Percentiles rank a stretch among this genome's conserved stretches.
Conservation (phyloP, 2,113 vertebrate genomes). For the Zosterops japonicus region DNA sequence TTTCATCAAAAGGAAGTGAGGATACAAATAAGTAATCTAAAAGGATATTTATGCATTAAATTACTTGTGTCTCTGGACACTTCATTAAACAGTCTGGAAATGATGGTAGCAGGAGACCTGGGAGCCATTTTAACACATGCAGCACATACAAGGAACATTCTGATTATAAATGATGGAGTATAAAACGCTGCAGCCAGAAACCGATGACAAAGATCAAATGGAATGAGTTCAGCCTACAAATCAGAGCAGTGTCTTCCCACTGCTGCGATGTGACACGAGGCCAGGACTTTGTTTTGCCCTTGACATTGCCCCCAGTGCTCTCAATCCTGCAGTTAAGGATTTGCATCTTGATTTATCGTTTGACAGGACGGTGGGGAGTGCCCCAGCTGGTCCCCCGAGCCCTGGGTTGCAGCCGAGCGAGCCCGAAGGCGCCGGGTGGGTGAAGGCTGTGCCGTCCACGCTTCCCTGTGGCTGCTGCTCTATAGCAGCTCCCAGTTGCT, state of each 20-base stretch:
- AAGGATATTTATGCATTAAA: constrained; percentile 14
- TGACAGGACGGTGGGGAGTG: not conserved
- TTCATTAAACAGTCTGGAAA: not conserved
- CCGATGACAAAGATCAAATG: not conserved
- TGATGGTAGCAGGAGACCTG: not conserved
- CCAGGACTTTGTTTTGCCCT: not conserved
- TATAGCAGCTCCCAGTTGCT: constrained; percentile 53
- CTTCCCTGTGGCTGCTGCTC: not conserved
- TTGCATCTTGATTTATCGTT: not conserved
- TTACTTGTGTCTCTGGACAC: not conserved
- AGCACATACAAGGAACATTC: not conserved
- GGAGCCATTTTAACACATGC: not conserved
- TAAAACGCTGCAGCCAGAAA: not conserved
- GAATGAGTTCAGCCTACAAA: not conserved
- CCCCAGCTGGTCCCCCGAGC: not conserved
- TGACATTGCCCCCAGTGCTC: not conserved
- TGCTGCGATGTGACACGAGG: not conserved
- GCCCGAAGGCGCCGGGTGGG: not conserved
- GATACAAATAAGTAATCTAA: not conserved
- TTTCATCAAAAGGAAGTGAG: not conserved
- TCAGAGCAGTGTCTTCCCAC: not conserved
- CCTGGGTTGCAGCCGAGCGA: not conserved
- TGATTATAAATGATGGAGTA: not conserved
- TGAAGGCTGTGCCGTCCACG: not conserved
- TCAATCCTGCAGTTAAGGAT: not conserved